Conservation (phyloP, 1,140 invertebrate species). For the Capitella teleta region DNA sequence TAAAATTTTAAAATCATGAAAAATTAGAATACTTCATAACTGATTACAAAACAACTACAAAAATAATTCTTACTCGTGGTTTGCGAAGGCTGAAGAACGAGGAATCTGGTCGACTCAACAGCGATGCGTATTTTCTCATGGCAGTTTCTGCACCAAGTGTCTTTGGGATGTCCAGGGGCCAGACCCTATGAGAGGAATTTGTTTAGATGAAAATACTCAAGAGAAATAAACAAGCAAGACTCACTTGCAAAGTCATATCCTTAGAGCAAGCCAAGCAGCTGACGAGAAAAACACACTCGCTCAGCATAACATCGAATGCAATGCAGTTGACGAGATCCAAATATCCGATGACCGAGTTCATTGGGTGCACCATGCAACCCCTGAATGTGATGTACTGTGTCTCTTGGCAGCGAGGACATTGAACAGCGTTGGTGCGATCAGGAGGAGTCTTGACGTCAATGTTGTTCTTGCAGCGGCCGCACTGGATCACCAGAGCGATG, state of each 20-base stretch:
- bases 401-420: conserved; percentile 31
- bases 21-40: neutral
- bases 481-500: conserved; percentile 26
- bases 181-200: conserved; percentile 18
- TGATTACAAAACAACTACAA: neutral
- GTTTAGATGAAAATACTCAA: neutral
- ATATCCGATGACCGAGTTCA: conserved; percentile 33
- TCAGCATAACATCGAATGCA: conserved; percentile 33
- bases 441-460: conserved; percentile 22
- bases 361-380: conserved; percentile 30
- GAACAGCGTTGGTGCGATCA: conserved; percentile 19
- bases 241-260: conserved; percentile 27
- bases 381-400: conserved; percentile 25
- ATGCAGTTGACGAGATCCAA: conserved; percentile 34
- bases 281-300: conserved; percentile 24
- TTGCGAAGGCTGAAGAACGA: conserved; percentile 16
- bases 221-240: neutral
- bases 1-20: neutral
- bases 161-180: conserved; percentile 20
- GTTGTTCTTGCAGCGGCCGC: conserved; percentile 33
- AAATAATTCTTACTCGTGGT: neutral
- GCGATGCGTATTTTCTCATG: conserved; percentile 30
- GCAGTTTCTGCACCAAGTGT: conserved; percentile 28
- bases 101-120: conserved; percentile 24
- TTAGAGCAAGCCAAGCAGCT: conserved; percentile 34